Evolutionary conservation across 2,797 vertebrate genomes (phyloP).

Genomic region (Vultur gryphus): DNA sequence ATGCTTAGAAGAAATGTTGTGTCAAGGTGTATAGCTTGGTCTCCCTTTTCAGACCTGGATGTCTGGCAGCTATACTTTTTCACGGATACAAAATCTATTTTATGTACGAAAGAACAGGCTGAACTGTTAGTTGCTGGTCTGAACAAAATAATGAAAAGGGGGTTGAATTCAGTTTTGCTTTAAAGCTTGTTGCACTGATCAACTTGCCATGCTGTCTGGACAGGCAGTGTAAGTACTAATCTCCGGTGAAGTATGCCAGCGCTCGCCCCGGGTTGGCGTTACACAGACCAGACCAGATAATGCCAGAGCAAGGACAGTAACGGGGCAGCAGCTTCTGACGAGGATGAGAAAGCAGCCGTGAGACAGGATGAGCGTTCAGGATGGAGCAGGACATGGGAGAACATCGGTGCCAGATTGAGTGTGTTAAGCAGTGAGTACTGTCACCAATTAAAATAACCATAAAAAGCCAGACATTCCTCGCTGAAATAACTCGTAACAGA

Average conservation of each 20-base stretch:
- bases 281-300: background rate
- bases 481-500: constrained; percentile 58
- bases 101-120: background rate
- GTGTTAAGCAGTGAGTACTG: constrained; percentile 28
- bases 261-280: background rate
- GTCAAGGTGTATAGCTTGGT: background rate
- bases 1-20: background rate
- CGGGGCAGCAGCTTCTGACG: background rate
- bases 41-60: background rate
- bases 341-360: background rate
- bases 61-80: background rate
- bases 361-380: background rate
- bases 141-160: background rate
- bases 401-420: constrained; percentile 14
- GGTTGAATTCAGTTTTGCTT: background rate
- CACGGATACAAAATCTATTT: background rate
- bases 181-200: background rate
- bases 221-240: background rate
- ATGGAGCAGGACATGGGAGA: constrained; percentile 22
- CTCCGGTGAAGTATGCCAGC: background rate
- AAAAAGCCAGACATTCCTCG: constrained; percentile 54
- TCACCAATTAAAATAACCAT: constrained; percentile 62
- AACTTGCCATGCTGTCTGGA: background rate
- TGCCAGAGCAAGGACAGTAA: background rate
- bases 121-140: background rate